Base-by-base conservation (phyloP, 1,140 invertebrate genomes). In the Mizuhopecten yessoensis region DNA sequence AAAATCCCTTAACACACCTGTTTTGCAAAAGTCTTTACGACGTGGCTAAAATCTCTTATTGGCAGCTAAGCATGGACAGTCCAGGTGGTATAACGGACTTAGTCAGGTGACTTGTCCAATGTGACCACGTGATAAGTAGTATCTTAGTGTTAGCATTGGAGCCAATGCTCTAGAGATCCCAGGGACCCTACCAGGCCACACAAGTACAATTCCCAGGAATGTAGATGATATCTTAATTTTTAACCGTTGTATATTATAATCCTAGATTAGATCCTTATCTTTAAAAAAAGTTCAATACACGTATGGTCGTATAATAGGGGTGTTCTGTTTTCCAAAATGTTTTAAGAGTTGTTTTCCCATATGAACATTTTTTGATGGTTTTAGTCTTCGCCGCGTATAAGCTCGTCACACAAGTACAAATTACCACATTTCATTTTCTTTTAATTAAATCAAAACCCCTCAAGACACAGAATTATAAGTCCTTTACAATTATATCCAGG, bases 1-100 rank as follows among this genome's bases (percentile, higher is more conserved):
- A 75, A 75, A 75, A 75, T 29, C 9, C 57, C 57, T 75, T 75
- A 39, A 75, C 57, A 75, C 57, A 75, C 57, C 57, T 75, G 57
- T 75, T 75, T 75, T 29, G 57, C 23, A 75, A n/a, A 75, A 75
- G n/a, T 75, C 57, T n/a, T 75, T 75, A 29, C n/a, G 29, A 75
- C n/a, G 11, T 75, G 57, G n/a, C 23, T 75, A 29, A 75, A 75
- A 17, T 75, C 57, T 75, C 57, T 57, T 57, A 17, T 57, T 75
- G 57, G 15, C 23, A 75, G 57, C 57, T 29, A n/a, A n/a, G 57
- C 7, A 75, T 75, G 17, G 57, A 75, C 23, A 75, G 0, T 29
- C 23, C 23, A 29, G 9, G 57, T 75, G 57, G 7, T 75, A 0
- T 75, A 29, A 75, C 57, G 11, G 45, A 2, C 1, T 49, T 49